Base-by-base conservation (phyloP, 2,888 invertebrate species). In the Nudaria mundana region DNA sequence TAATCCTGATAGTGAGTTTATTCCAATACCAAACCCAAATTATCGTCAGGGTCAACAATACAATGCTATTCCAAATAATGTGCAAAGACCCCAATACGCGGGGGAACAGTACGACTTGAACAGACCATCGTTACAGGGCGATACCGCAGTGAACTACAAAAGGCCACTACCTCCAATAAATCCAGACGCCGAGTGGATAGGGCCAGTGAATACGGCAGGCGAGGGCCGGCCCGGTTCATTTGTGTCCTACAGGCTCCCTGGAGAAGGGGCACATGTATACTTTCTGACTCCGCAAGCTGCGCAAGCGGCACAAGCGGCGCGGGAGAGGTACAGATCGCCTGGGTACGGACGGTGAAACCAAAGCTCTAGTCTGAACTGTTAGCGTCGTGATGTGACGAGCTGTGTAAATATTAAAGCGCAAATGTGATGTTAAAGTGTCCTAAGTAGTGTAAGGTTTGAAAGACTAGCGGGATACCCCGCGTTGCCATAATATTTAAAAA, bases 251-350 rank as follows among this genome's bases (percentile, higher is more conserved):
- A 84, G 92, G 58, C 80, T 94, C 42, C 94, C 94, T 0, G 94
- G 94, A 0, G 93, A 94, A 56, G 93, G 93, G 6, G 94, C 94
- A 0, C 94, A 94, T 76, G 94, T 94, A 63, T 94, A 94, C 71
- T 94, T 94, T 84, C 80, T 94, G 43, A 94, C 94, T 40, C 94
- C 94, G 2, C 94, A 93, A 62, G 89, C 91, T 3, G 56, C 59
- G 2, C 94, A 93, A 62, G 89, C 91, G 3, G 56, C 59, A 26
- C 49, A 75, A 40, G 68, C 68, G 37, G 57, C 72, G 41, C 63
- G 81, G 28, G 77, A 82, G 40, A 64, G 84, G 55, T 84, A 82
- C 70, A 65, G 87, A 40, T 37, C 77, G 51, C 77, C 78, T 56
- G 82, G 77, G 49, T 84, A 82, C 76, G 84, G 86, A 64, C 82